phyloP scores from a whole-genome alignment of 2,888 invertebrate species.

The Polymixis flavicincta region DNA sequence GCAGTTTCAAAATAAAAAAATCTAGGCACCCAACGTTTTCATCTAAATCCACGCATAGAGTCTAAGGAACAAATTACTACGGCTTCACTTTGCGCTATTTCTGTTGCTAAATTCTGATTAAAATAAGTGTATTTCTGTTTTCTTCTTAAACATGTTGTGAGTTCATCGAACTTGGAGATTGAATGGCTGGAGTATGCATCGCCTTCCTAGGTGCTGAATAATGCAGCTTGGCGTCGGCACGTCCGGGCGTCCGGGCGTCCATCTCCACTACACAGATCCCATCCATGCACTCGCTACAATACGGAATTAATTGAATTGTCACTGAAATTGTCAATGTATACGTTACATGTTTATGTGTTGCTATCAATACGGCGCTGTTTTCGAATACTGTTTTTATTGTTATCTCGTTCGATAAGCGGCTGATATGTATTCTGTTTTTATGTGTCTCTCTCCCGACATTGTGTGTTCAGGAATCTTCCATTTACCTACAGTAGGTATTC shows the following conservation, averaged over 20 bases:
- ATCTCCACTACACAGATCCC: slow-evolving; percentile 39
- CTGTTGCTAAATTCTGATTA: slow-evolving; percentile 31
- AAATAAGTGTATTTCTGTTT: slow-evolving; percentile 50
- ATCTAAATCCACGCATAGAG: slow-evolving; percentile 1
- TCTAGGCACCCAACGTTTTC: slow-evolving; percentile 3
- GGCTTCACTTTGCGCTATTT: slow-evolving; percentile 51
- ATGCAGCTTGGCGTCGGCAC: slow-evolving; percentile 74
- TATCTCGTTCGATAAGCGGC: slow-evolving; percentile 48
- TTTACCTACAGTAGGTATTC: slow-evolving; percentile 10
- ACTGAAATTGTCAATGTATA: slow-evolving; percentile 38
- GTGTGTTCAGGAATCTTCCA: slow-evolving; percentile 43
- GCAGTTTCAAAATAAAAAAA: slow-evolving; percentile 15
- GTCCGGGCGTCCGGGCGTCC: slow-evolving; percentile 64
- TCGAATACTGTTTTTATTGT: slow-evolving; percentile 53
- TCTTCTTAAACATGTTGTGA: slow-evolving; percentile 38
- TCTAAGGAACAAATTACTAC: background rate
- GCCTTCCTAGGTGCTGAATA: slow-evolving; percentile 82
- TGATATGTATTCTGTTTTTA: slow-evolving; percentile 43
- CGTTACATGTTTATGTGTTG: slow-evolving; percentile 28
- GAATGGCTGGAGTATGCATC: slow-evolving; percentile 72
- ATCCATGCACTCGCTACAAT: slow-evolving; percentile 29
- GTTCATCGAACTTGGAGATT: slow-evolving; percentile 72
- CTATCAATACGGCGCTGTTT: slow-evolving; percentile 45
- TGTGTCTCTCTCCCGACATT: slow-evolving; percentile 42
- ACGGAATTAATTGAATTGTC: slow-evolving; percentile 52